Evolutionary conservation across 2,888 invertebrate genomes (phyloP).

Genomic region (Allolobophora icterica): DNA sequence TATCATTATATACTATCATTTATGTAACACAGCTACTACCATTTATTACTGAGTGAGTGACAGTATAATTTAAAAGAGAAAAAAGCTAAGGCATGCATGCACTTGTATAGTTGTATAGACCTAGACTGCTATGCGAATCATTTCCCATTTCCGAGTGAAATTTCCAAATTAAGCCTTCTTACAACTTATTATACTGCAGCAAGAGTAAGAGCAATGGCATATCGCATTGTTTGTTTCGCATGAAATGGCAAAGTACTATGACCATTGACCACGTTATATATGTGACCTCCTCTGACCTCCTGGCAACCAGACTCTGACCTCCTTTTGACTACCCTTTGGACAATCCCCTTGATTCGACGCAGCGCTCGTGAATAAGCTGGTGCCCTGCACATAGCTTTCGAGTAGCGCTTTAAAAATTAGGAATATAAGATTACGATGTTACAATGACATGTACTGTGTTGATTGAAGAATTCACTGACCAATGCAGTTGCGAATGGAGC

Average conservation of each 20-base stretch:
- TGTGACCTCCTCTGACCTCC: too few relatives aligned
- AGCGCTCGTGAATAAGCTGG: too few relatives aligned
- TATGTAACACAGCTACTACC: background rate
- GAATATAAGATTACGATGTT: too few relatives aligned
- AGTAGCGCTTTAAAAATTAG: too few relatives aligned
- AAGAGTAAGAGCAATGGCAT: background rate
- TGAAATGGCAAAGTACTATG: too few relatives aligned
- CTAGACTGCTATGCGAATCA: background rate
- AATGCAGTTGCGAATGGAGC: constrained; percentile 59
- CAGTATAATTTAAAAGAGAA: background rate
- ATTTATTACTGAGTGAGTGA: background rate
- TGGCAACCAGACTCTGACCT: too few relatives aligned
- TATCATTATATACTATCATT: background rate
- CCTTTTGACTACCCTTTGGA: too few relatives aligned
- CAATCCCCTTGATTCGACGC: too few relatives aligned
- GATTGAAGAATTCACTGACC: constrained; percentile 52
- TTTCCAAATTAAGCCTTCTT: background rate
- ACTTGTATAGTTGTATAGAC: background rate
- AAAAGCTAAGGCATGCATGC: background rate
- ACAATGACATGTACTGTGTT: background rate
- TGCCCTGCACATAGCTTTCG: too few relatives aligned
- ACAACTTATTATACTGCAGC: background rate
- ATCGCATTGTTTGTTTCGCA: background rate
- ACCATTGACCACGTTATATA: background rate
- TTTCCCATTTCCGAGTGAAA: background rate